Evolutionary conservation across 1,140 invertebrate genomes (phyloP), one percentile per base, ranked within the genome.

Genomic region (Papilio aristodemus): DNA sequence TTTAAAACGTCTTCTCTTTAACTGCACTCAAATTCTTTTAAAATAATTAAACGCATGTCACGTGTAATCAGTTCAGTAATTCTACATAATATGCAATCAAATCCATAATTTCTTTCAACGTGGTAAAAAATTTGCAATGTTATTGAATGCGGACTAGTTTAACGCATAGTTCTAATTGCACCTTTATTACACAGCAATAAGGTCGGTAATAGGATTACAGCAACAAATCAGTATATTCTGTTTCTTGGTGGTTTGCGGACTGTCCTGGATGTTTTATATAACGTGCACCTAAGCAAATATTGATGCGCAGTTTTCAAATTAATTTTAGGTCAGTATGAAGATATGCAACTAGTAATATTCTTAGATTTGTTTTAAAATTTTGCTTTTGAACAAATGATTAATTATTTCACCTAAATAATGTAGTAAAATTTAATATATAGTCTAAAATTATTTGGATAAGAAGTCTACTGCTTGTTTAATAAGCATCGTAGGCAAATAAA

Each of bases 221-320:
- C n/a, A 9, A 14, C 19, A 27, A 19, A 10, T n/a, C 10, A 11
- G 32, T 9, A 41, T 39, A n/a, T 7, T 27, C 38, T 14, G 41
- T 19, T 2, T 46, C 13, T 14, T 17, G 32, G 8, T 25, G 14
- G 38, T 46, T 25, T 46, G 11, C 7, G 22, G 14, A 46, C 25
- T 66, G 63, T 66, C 25, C 39, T 41, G 63, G 27, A 64, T 50
- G 41, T 46, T 8, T 66, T 41, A 13, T 46, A 66, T 75, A 69
- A 36, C 70, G 72, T 77, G 73, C 78, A 80, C 76, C 79, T 81
- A 80, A 76, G 73, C 73, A 81, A 83, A 83, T 78, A 79, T 66
- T 32, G 22, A 66, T 50, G 41, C 41, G 22, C 74, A 74, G 71
- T 68, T 69, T 70, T 72, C 32, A 60, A 68, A 74, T 72, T 72